These are phyloP conservation scores for Argyresthia goedartella DNA, from an alignment of 2,888 invertebrate species.

Conservation along the genomic window DNA sequence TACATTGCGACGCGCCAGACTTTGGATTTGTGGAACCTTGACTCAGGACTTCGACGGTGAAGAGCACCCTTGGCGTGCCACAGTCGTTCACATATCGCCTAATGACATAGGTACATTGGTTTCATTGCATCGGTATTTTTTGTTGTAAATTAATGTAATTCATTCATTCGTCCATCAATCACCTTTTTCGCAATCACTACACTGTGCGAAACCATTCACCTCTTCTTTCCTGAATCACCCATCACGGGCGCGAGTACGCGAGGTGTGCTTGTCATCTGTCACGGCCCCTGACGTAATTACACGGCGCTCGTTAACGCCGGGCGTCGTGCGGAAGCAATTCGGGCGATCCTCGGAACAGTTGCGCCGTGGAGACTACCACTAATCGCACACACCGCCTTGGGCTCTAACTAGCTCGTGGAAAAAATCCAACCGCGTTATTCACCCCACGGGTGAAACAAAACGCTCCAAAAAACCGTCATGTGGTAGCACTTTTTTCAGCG, in stretches of 20 bases:
- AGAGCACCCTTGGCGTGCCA: no score
- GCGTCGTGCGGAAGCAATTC: conserved; percentile 34
- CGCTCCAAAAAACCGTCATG: conserved; percentile 24
- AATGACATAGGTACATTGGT: no score
- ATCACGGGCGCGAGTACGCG: not conserved
- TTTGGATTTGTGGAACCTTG: no score
- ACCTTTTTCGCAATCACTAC: no score
- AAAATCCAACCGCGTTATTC: conserved; percentile 19
- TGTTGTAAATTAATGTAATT: no score
- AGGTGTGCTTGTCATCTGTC: conserved; percentile 11
- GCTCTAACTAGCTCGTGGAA: conserved; percentile 28
- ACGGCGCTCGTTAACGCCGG: conserved; percentile 21
- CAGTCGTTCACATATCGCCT: no score
- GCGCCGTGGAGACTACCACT: conserved; percentile 45
- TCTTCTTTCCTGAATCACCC: no score
- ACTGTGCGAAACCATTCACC: no score
- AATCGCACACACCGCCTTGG: conserved; percentile 39
- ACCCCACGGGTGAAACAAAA: conserved; percentile 12
- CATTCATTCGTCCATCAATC: no score
- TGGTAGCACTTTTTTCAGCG: conserved; percentile 57
- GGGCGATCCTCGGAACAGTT: conserved; percentile 29
- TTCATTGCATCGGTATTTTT: no score
- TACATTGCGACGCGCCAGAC: no score
- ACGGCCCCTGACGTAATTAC: conserved; percentile 24
- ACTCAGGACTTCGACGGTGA: no score